phyloP scores from a whole-genome alignment of 2,113 vertebrate species.

The Onychostruthus taczanowskii region DNA sequence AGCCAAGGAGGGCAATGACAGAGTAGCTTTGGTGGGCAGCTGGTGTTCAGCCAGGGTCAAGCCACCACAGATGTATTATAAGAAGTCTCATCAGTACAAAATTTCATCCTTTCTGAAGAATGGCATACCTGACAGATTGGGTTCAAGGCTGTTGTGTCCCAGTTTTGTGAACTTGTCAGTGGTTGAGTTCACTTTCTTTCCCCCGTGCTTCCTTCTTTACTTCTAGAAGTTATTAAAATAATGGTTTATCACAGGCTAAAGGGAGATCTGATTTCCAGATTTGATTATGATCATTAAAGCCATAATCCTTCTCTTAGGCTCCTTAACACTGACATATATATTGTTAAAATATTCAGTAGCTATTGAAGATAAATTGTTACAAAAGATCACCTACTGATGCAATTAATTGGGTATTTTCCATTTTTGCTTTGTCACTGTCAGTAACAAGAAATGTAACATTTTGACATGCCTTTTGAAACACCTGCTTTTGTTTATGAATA shows the following conservation, averaged over 20 bases:
- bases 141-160: neutral
- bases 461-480: neutral
- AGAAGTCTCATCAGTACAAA: neutral
- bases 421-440: neutral
- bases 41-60: neutral
- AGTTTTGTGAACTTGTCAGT: neutral
- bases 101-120: neutral
- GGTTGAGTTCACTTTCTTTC: neutral
- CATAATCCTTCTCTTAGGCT: constrained; percentile 4
- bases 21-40: neutral
- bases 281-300: constrained; percentile 27
- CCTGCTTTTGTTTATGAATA: neutral
- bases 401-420: constrained; percentile 30
- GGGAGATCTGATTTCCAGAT: constrained; percentile 28
- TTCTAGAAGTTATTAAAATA: neutral
- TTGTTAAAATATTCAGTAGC: constrained; percentile 52
- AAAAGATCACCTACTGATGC: neutral
- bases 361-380: constrained; percentile 27
- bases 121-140: neutral
- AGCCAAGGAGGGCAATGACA: neutral
- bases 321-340: neutral
- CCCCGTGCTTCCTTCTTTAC: neutral
- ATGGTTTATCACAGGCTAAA: neutral
- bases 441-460: neutral
- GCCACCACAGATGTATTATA: neutral